phyloP scores from a whole-genome alignment of 2,113 vertebrate species.

The Catharus fuscescens region DNA sequence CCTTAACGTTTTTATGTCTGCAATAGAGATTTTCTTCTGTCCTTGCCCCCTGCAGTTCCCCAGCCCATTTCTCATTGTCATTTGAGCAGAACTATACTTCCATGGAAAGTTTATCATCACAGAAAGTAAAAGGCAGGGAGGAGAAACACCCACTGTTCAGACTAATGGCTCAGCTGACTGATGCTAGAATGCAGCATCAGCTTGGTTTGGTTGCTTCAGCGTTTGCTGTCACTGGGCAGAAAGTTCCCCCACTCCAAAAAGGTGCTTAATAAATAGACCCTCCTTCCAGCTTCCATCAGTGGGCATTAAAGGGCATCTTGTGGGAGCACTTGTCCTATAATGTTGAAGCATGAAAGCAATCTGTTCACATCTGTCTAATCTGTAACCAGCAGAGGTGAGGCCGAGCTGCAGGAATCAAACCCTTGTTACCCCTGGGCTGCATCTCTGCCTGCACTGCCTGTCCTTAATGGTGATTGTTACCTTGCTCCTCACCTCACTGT shows the following conservation, averaged over 20 bases:
- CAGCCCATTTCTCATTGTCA: slow-evolving; percentile 56
- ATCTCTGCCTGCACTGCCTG: background rate
- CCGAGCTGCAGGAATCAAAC: background rate
- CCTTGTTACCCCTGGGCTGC: background rate
- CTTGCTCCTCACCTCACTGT: background rate
- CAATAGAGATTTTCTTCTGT: slow-evolving; percentile 37
- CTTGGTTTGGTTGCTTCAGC: background rate
- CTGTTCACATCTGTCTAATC: background rate
- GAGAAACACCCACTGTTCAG: slow-evolving; percentile 4
- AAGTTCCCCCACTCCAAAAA: background rate
- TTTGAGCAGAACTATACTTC: slow-evolving; percentile 13
- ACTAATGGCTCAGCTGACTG: slow-evolving; percentile 9
- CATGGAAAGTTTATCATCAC: slow-evolving; percentile 27
- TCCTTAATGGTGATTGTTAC: background rate
- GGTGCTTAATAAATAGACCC: background rate
- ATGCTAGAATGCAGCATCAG: background rate
- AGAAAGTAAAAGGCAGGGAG: slow-evolving; percentile 28
- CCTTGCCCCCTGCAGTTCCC: slow-evolving; percentile 17
- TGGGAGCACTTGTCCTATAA: background rate
- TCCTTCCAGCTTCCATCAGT: background rate
- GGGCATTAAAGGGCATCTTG: background rate
- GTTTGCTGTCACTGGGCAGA: background rate
- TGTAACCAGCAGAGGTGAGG: background rate
- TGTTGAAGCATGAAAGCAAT: background rate
- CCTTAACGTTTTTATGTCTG: slow-evolving; percentile 26